Evolutionary conservation across 2,888 invertebrate species (phyloP), one percentile per base, ranked within the genome.

Genomic region (Amiota communis): DNA sequence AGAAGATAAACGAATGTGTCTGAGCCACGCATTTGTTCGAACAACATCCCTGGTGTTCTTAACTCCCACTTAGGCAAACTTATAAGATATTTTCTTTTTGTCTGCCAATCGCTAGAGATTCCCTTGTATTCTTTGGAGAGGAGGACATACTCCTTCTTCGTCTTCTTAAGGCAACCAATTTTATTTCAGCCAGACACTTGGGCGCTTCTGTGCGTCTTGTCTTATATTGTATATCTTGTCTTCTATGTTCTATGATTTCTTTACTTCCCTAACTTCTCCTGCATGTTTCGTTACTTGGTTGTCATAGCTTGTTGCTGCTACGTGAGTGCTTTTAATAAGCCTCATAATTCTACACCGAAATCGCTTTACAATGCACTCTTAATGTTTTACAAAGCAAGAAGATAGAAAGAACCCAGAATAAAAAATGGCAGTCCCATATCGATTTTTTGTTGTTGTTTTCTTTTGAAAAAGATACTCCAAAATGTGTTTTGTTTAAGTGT

Each of bases 301-400:
- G 57, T 57, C 15, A 10, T 10, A 57, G 11, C 15, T 17, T n/a
- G n/a, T n/a, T 20, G 20, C 20, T n/a, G 23, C 63, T 49, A 68
- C 67, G 67, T 68, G 65, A 65, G 65, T 65, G 65, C 49, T 68
- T 68, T 68, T 68, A 68, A 68, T 68, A 51, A 53, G 67, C 67
- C 51, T 51, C 67, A 68, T 68, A 68, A 68, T 68, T 68, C 53
- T 47, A 36, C n/a, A 20, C 8, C 53, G 53, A 53, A 59, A 68
- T 68, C 67, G 67, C 67, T 68, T 68, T 51, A 68, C 67, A 68
- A 68, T 68, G 53, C 67, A 68, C 67, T 68, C 59, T 56, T 56
- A 17, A 17, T 9, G n/a, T n/a, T 13, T 15, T 56, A 17, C 15
- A 11, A 17, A n/a, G 17, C n/a, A n/a, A 56, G 59, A 59, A 56